phyloP scores from a whole-genome alignment of 2,797 vertebrate species.

The Trematomus bernacchii region DNA sequence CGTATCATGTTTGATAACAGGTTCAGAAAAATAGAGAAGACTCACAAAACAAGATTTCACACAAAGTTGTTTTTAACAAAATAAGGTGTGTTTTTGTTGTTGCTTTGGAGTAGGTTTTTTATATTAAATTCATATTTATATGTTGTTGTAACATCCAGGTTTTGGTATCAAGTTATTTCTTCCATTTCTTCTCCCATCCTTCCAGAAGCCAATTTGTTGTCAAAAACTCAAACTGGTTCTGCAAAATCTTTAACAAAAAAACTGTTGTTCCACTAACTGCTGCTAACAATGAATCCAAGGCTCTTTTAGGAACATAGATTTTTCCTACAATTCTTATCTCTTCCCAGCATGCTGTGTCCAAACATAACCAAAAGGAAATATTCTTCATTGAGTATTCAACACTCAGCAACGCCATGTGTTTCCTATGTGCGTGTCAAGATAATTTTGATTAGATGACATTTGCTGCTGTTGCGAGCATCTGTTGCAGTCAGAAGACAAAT shows the following conservation, averaged over 20 bases:
- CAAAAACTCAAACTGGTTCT: conserved; percentile 6
- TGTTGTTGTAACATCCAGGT: neutral
- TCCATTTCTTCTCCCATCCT: conserved; percentile 7
- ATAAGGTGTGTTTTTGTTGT: conserved; percentile 12
- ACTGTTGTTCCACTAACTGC: neutral
- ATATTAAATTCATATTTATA: neutral
- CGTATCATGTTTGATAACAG: conserved; percentile 73
- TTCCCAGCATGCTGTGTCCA: conserved; percentile 20
- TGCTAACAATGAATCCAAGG: conserved; percentile 2
- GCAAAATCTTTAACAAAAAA: conserved; percentile 9
- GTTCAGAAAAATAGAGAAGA: conserved; percentile 47
- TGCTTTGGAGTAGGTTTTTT: neutral
- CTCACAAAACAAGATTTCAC: conserved; percentile 34
- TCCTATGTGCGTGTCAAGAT: conserved; percentile 59
- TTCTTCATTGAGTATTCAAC: conserved; percentile 62
- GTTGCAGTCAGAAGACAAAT: conserved; percentile 68
- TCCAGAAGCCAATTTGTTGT: neutral
- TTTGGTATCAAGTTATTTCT: conserved; percentile 13
- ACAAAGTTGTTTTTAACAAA: conserved; percentile 31
- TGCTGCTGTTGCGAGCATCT: conserved; percentile 69
- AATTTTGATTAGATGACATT: conserved; percentile 69
- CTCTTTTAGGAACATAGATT: conserved; percentile 15
- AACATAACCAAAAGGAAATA: conserved; percentile 24
- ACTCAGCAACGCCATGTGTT: conserved; percentile 50
- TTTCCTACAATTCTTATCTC: conserved; percentile 22